Conservation (phyloP, 2,113 vertebrate genomes). For the Cyprinodon variegatus region DNA sequence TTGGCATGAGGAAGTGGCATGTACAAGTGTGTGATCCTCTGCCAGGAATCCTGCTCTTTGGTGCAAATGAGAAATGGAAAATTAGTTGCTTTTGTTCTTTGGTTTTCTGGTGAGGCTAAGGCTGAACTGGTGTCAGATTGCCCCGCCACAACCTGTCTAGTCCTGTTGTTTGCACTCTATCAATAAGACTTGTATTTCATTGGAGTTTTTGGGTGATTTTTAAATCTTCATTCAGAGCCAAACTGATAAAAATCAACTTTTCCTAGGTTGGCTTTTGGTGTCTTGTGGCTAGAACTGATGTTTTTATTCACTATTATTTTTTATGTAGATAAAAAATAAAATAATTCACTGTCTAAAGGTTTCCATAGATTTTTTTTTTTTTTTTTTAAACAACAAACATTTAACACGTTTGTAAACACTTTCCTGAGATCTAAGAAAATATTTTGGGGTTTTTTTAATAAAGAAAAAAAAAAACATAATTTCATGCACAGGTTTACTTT, state of each 20-base stretch:
- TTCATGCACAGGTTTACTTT: too few species aligned
- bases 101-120: constrained; percentile 32
- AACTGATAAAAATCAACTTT: not conserved
- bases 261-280: not conserved
- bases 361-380: not conserved
- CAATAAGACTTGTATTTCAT: constrained; percentile 13
- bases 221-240: not conserved
- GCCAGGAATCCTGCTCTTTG: constrained; percentile 63
- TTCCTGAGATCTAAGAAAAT: not conserved
- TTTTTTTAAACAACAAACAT: not conserved
- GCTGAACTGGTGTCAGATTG: constrained; percentile 45
- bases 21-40: constrained; percentile 51
- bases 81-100: constrained; percentile 72
- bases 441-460: too few species aligned
- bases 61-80: constrained; percentile 53
- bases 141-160: constrained; percentile 16
- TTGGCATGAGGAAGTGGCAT: constrained; percentile 52
- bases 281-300: not conserved
- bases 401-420: not conserved
- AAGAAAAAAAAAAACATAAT: too few species aligned
- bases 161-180: constrained; percentile 18
- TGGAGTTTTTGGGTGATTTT: not conserved
- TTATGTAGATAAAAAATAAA: not conserved
- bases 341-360: not conserved
- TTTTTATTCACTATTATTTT: not conserved